A percentile compares a stretch with the other conserved stretches of the same genome.
phyloP scores from a whole-genome alignment of 2,797 vertebrate genomes.

The Premnoplex brunnescens region DNA sequence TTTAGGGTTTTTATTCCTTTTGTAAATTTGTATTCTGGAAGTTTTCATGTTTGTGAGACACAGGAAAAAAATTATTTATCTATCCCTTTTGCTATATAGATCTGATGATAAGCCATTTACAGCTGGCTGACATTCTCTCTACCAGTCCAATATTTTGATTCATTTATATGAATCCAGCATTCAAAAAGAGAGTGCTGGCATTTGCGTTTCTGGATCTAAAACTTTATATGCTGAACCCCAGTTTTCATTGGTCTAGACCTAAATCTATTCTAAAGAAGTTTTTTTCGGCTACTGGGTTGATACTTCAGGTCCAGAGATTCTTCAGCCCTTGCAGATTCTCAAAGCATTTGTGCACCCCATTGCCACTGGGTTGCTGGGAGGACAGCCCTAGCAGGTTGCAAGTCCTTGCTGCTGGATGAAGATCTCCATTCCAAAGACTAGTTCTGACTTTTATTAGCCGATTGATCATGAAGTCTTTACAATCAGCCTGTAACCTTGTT shows the following conservation, averaged over 20 bases:
- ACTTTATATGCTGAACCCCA: background rate
- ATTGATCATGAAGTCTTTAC: background rate
- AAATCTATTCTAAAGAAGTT: background rate
- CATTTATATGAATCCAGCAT: background rate
- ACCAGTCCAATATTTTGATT: background rate
- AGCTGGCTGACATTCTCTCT: background rate
- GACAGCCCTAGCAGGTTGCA: background rate
- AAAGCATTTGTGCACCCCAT: background rate
- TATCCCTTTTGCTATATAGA: background rate
- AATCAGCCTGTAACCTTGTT: background rate
- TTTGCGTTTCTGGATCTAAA: background rate
- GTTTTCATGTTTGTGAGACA: background rate
- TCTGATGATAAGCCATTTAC: background rate
- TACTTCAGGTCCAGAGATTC: background rate
- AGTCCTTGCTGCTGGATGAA: background rate
- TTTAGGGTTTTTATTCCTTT: background rate
- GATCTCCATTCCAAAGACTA: background rate
- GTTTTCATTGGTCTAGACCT: background rate
- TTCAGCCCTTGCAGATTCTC: background rate
- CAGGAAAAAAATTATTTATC: background rate
- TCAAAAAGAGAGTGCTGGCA: background rate
- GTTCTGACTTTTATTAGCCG: background rate
- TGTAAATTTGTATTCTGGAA: background rate
- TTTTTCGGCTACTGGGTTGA: background rate
- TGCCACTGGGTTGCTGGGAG: background rate